Percentiles rank a stretch among this genome's conserved stretches.
These are phyloP conservation scores for Drosophila kurseongensis DNA, from an alignment of 1,140 invertebrate species.

Conservation along the genomic window DNA sequence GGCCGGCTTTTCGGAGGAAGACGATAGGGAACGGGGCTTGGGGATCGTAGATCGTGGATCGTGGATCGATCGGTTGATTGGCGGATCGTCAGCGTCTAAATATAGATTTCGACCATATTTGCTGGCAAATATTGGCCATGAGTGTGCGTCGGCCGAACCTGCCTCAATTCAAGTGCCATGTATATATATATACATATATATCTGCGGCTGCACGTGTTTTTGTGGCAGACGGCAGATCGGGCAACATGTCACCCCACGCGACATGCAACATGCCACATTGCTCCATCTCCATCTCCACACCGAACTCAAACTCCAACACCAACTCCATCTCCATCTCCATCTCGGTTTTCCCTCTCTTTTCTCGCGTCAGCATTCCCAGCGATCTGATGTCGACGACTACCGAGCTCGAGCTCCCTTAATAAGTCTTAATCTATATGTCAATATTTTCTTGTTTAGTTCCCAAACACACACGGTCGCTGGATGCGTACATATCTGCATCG, in stretches of 20 bases:
- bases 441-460: slow-evolving; percentile 78
- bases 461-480: slow-evolving; percentile 54
- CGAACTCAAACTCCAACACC: no score
- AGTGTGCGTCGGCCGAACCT: slow-evolving; percentile 58
- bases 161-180: slow-evolving; percentile 52
- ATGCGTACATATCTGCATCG: not conserved
- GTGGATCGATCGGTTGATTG: slow-evolving; percentile 20
- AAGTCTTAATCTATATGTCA: slow-evolving; percentile 81
- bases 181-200: not conserved
- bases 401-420: slow-evolving; percentile 58
- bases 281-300: no score
- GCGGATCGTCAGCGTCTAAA: slow-evolving; percentile 70
- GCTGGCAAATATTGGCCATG: slow-evolving; percentile 78
- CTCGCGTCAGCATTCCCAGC: slow-evolving; percentile 22
- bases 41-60: slow-evolving; percentile 5
- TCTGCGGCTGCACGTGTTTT: slow-evolving; percentile 53
- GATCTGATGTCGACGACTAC: slow-evolving; percentile 17
- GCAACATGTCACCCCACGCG: slow-evolving; percentile 60
- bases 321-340: not conserved
- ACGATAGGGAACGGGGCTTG: slow-evolving; percentile 28
- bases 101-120: slow-evolving; percentile 81
- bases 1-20: slow-evolving; percentile 44
- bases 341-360: slow-evolving; percentile 7
- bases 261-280: slow-evolving; percentile 51
- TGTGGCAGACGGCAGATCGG: slow-evolving; percentile 23